Base-by-base conservation (phyloP, 92 coral and sea anemone species). In the Epizoanthus rinbou region DNA sequence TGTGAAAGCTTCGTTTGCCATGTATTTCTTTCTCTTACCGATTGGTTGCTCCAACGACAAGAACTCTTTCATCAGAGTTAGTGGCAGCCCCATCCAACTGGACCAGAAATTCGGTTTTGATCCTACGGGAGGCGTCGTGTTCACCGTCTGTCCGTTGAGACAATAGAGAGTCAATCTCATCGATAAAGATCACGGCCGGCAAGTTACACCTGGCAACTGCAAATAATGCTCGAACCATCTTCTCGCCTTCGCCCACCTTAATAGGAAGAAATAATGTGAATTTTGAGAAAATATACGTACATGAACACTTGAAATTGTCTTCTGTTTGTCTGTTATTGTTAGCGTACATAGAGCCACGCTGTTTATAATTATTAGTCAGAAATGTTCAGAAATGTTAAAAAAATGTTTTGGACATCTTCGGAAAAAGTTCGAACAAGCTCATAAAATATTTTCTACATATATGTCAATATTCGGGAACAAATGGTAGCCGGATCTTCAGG, bases 71-170 rank as follows among this genome's bases (percentile, higher is more conserved):
- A 82, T 96, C 98, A 65, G 98, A 88, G 59, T 84, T 92, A 7
- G 99, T 94, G 18, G 99, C 90, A 57, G 99, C 95, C 2, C 99
- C 99, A 87, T 96, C 99, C 83, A 96, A 90, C 63, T 96, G 99
- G 33, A 96, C 95, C 4, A 96, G 93, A 73, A 96, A 94, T 76
- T 96, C 99, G 13, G 99, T 96, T 81, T 96, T 96, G 58, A 96
- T 96, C 80, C 98, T 94, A 31, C 99, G 89, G 24, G 99, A 96
- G 24, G 99, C 95, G 59, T 96, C 99, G 58, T 96, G 97, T 85
- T 96, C 99, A 21, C 98, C 98, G 84, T 96, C 99, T 14, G 93
- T 92, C 88, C 99, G 87, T 80, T 96, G 99, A 17, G 99, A 95
- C 81, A 96, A 31, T 57, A 96, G 86, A 15, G 99, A 96, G 73